Base-by-base conservation (phyloP, 1,140 invertebrate species). In the Coboldia fuscipes region DNA sequence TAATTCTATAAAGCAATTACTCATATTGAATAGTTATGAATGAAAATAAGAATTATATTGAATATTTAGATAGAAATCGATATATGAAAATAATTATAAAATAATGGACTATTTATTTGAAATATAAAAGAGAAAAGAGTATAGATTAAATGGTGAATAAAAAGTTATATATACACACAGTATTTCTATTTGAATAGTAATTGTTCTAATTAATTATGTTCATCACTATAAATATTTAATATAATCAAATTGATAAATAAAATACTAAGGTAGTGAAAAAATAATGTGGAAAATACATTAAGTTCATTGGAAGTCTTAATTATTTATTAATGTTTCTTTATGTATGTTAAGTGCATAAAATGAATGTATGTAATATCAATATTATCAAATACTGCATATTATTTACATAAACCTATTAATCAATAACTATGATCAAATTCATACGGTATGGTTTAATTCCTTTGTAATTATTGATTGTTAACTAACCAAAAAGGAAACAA, bases 161-260 rank as follows among this genome's bases (percentile, higher is more conserved):
- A 48, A 41, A 40, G 41, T 37, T 33, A 41, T 38, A 34, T 33
- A 19, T 30, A 30, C 8, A 14, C 15, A 30, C 9, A 7, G 9
- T 10, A 30, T 9, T 30, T 7, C 14, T 40, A 39, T 34, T 13
- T 13, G 30, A 36, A 7, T 13, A 31, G 18, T 29, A 37, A 26
- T 28, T 36, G 30, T 35, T 27, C 26, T 36, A 19, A 13, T 33
- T 42, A 38, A 46, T 44, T 46, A 44, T 48, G 46, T 37, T 44
- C n/a, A n/a, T n/a, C n/a, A n/a, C n/a, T n/a, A n/a, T n/a, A n/a
- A n/a, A n/a, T n/a, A n/a, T n/a, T n/a, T n/a, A n/a, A n/a, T n/a
- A n/a, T n/a, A n/a, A n/a, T n/a, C n/a, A n/a, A n/a, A n/a, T n/a
- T n/a, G n/a, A n/a, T n/a, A n/a, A n/a, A n/a, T n/a, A n/a, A n/a